Base-by-base conservation (phyloP, 2,888 invertebrate species). In the Cyclophora punctaria region DNA sequence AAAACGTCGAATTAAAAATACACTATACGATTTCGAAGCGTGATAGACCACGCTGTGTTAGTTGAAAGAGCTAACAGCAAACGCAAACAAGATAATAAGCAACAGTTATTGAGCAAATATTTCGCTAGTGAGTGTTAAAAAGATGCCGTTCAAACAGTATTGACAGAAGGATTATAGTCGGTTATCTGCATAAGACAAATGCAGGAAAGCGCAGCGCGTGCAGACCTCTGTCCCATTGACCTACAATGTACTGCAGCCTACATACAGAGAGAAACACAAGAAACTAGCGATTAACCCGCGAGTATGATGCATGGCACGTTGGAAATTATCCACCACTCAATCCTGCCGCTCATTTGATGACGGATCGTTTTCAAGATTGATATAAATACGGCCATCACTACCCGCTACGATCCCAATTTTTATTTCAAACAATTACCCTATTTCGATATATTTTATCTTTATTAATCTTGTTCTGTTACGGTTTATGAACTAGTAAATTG, bases 171-270 rank as follows among this genome's bases (percentile, higher is more conserved):
- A 51, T 54, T 55, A 53, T 53, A 48, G 35, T 59, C 60, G 52
- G 52, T 67, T 63, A 78, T 78, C 72, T 76, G 73, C 74, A 76
- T 75, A 71, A 73, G 75, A 77, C 76, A 78, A 73, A 69, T 71
- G 76, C 73, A 81, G 71, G 80, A 81, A 83, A 83, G 80, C 71
- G 79, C 73, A 70, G 70, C 72, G 70, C 73, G 70, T 71, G 71
- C 73, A 59, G 64, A 64, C 64, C 67, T 64, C 63, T 69, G 83
- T 79, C 71, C 83, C 73, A 80, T 69, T 85, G 78, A 80, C 85
- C 83, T 68, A 83, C 75, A 69, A 78, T 71, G 65, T 60, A 64
- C 57, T 70, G 64, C 73, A 75, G 66, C 80, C 77, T 72, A 82
- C 80, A 80, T 78, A 72, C 71, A 61, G 65, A 60, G 67, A 52